Conservation (phyloP, 2,888 invertebrate species). For the Agriopis aurantiaria region DNA sequence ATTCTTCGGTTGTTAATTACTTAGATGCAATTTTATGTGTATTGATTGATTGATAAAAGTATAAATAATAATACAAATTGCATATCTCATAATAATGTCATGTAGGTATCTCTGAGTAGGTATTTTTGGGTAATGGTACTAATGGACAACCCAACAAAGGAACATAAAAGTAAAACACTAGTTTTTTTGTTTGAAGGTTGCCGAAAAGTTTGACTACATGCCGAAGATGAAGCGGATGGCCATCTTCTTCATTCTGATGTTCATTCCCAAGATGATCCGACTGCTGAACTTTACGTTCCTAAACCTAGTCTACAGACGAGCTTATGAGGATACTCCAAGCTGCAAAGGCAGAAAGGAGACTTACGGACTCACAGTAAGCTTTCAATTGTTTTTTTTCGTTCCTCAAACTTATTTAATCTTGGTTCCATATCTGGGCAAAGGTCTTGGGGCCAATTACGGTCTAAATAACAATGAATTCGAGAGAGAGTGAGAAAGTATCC, state of each 20-base stretch:
- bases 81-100: too few species aligned
- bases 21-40: too few species aligned
- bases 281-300: conserved; percentile 72
- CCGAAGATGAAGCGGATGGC: conserved; percentile 64
- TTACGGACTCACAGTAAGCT: conserved; percentile 67
- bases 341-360: conserved; percentile 71
- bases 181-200: conserved; percentile 63
- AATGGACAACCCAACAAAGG: not conserved
- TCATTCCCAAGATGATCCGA: conserved; percentile 67
- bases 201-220: conserved; percentile 74
- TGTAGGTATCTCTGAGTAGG: too few species aligned
- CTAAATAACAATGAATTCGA: too few species aligned
- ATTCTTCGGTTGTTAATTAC: too few species aligned
- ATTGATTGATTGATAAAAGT: too few species aligned
- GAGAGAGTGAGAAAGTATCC: too few species aligned
- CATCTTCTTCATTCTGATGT: conserved; percentile 66
- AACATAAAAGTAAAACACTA: not conserved
- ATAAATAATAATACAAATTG: too few species aligned
- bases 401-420: not conserved
- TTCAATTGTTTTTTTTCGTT: not conserved
- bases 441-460: too few species aligned
- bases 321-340: conserved; percentile 71
- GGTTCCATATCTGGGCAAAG: too few species aligned
- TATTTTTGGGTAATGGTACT: too few species aligned
- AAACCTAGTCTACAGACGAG: conserved; percentile 66